Conservation (phyloP, 23 tunicate species). For the Phallusia fumigata region DNA sequence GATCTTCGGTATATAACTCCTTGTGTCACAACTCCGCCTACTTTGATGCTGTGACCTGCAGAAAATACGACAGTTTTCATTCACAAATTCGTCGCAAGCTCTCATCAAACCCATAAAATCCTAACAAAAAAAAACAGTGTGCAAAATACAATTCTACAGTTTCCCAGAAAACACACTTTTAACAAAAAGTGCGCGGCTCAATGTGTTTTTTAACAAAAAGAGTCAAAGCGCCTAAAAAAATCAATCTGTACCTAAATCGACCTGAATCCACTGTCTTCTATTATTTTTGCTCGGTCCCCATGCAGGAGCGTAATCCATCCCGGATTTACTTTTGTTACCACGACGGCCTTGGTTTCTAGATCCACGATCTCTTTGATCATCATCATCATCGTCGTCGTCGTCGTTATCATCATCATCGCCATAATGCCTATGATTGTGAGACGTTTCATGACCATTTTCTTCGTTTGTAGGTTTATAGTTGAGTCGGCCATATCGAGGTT, state of each 20-base stretch:
- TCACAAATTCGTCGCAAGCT: no score
- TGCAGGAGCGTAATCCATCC: conserved; percentile 13
- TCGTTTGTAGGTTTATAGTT: neutral
- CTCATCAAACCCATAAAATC: no score
- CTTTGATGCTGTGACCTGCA: conserved; percentile 19
- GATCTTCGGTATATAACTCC: conserved; percentile 17
- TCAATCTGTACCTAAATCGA: conserved; percentile 26
- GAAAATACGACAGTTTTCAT: neutral
- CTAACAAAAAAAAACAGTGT: no score
- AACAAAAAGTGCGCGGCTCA: no score
- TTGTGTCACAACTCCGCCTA: conserved; percentile 27
- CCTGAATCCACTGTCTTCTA: conserved; percentile 33
- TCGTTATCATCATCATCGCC: neutral
- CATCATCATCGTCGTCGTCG: neutral
- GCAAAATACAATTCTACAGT: no score
- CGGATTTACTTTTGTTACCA: neutral
- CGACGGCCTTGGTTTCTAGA: neutral
- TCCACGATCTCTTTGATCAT: neutral
- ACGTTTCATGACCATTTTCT: neutral
- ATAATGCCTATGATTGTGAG: no score
- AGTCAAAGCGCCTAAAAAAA: no score
- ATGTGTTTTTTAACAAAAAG: no score
- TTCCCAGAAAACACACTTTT: no score
- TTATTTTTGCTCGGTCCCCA: conserved; percentile 32
- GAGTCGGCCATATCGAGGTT: conserved; percentile 18